Conservation (phyloP, 2,888 invertebrate genomes). For the Leptinotarsa rubiginosa region DNA sequence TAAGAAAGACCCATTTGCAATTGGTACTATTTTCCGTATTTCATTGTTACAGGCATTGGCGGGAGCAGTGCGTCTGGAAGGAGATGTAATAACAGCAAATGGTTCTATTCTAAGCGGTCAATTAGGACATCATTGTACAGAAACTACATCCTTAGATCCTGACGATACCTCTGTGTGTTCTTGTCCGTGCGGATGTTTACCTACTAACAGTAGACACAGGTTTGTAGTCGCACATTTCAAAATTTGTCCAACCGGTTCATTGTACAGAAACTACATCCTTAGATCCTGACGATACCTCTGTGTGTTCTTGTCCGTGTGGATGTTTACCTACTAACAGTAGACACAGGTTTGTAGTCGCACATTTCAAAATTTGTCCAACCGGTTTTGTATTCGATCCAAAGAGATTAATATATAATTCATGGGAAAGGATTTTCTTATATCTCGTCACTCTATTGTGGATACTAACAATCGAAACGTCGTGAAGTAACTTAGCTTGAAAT, state of each 20-base stretch:
- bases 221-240: conserved; percentile 41
- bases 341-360: conserved; percentile 59
- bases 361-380: too few relatives aligned
- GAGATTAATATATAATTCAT: too few relatives aligned
- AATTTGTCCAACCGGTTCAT: too few relatives aligned
- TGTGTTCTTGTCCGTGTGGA: conserved; percentile 66
- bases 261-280: conserved; percentile 65
- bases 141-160: conserved; percentile 65
- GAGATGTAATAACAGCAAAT: conserved; percentile 96
- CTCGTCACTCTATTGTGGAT: too few relatives aligned
- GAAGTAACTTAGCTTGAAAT: too few relatives aligned
- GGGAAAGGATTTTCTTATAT: too few relatives aligned
- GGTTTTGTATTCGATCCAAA: too few relatives aligned
- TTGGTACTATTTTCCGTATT: neutral
- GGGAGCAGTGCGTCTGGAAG: conserved; percentile 94
- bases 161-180: conserved; percentile 67
- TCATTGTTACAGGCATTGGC: conserved; percentile 82
- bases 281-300: conserved; percentile 65
- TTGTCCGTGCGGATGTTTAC: conserved; percentile 66
- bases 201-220: conserved; percentile 63
- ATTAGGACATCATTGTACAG: conserved; percentile 66
- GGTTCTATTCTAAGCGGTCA: conserved; percentile 87
- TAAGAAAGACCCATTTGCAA: too few relatives aligned
- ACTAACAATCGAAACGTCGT: too few relatives aligned
- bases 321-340: conserved; percentile 63